Evolutionary conservation across 2,113 vertebrate species (phyloP).

Genomic region (Thalassoma bifasciatum): DNA sequence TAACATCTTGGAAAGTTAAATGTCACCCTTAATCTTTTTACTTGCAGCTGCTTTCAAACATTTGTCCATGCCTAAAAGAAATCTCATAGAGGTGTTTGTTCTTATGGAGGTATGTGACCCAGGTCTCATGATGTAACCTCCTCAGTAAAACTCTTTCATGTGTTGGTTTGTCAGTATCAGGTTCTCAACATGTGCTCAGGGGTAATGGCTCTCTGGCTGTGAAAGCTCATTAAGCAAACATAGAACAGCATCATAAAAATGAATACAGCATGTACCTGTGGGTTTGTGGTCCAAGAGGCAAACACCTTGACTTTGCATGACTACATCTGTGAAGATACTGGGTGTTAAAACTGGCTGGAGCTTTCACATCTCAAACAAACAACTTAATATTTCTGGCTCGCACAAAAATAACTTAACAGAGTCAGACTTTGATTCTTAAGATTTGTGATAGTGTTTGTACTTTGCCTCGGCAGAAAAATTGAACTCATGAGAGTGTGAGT

Average conservation of each 20-base stretch:
- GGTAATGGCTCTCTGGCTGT: slow-evolving; percentile 20
- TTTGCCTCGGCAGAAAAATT: neutral
- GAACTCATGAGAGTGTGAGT: neutral
- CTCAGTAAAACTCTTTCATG: neutral
- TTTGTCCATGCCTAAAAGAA: no score
- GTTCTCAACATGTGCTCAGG: slow-evolving; percentile 16
- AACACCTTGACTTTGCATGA: neutral
- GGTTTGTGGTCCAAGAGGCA: neutral
- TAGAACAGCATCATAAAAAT: neutral
- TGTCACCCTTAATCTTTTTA: neutral
- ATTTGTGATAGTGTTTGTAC: no score
- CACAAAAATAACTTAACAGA: neutral
- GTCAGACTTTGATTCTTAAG: no score
- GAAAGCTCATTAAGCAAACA: slow-evolving; percentile 28
- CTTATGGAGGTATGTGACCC: neutral
- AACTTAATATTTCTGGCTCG: neutral
- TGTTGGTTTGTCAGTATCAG: neutral
- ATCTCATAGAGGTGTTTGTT: no score
- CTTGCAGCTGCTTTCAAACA: neutral
- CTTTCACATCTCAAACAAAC: neutral
- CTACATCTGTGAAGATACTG: neutral
- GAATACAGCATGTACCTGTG: neutral
- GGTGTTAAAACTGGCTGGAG: slow-evolving; percentile 14
- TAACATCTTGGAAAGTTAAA: neutral
- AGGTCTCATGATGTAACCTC: no score